Evolutionary conservation across 2,113 vertebrate genomes (phyloP).

Genomic region (Ceyx margarethae): DNA sequence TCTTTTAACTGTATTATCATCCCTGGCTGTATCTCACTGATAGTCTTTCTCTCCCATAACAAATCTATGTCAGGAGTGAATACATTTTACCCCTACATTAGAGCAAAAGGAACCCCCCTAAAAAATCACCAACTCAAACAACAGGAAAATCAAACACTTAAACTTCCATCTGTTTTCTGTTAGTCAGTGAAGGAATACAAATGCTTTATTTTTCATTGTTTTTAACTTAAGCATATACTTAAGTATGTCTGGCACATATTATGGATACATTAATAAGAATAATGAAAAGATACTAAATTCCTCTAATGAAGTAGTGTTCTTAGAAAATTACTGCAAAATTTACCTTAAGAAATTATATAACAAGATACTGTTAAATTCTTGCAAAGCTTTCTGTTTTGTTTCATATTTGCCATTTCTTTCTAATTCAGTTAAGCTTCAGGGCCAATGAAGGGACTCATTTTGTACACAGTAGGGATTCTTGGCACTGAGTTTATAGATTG

Average conservation of each 20-base stretch:
- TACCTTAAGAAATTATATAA: background rate
- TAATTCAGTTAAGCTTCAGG: constrained; percentile 9
- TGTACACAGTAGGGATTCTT: constrained; percentile 3
- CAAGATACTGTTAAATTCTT: background rate
- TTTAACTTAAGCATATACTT: background rate
- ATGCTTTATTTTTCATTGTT: background rate
- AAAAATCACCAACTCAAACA: background rate
- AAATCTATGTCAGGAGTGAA: background rate
- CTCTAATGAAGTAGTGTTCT: background rate
- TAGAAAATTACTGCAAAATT: background rate
- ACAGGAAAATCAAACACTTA: background rate
- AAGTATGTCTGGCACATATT: background rate
- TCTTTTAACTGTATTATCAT: background rate
- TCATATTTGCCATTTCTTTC: constrained; percentile 3
- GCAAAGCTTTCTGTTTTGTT: background rate
- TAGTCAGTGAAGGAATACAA: background rate
- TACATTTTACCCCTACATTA: background rate
- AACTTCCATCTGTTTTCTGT: background rate
- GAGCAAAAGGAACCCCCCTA: background rate
- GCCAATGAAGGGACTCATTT: background rate
- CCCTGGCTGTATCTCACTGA: background rate
- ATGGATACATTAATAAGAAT: background rate
- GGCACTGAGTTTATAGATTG: constrained; percentile 15
- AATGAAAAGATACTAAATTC: background rate
- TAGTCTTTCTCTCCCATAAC: background rate